These are phyloP conservation scores for Poicephalus meyeri DNA, from an alignment of 2,113 vertebrate species.

Conservation along the genomic window DNA sequence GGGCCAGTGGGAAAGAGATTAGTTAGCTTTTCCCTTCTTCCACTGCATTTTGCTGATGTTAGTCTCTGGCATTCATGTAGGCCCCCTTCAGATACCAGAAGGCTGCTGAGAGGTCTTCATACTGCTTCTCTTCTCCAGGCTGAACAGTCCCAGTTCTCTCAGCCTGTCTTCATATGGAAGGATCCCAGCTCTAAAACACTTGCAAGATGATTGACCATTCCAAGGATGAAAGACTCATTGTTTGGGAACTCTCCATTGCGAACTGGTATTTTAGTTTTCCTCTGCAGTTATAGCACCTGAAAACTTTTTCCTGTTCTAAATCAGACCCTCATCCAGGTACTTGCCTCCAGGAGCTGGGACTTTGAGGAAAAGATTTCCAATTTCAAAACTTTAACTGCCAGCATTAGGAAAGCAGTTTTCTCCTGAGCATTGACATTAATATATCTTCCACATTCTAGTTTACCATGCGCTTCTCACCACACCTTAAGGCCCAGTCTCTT, in stretches of 20 bases:
- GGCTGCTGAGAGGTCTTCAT: not conserved
- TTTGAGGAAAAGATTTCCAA: not conserved
- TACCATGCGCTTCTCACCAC: conserved; percentile 43
- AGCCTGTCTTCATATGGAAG: not conserved
- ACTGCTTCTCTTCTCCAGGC: not conserved
- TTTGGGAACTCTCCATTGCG: not conserved
- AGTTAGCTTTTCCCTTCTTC: not conserved
- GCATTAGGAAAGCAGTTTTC: not conserved
- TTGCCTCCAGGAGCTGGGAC: not conserved
- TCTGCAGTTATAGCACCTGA: not conserved
- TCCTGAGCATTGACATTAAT: not conserved
- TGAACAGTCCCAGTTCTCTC: not conserved
- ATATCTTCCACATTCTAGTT: not conserved
- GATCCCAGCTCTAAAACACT: not conserved
- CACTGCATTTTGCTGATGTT: not conserved
- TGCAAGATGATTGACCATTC: not conserved
- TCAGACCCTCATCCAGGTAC: rapidly evolving
- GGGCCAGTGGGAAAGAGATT: not conserved
- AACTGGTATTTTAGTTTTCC: not conserved
- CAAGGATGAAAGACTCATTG: not conserved
- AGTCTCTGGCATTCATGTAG: not conserved
- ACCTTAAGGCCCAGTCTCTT: not conserved
- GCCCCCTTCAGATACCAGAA: not conserved
- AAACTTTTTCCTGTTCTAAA: not conserved
- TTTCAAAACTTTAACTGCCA: not conserved